Base-by-base conservation (phyloP, 2,113 vertebrate genomes). In the Lophius piscatorius region DNA sequence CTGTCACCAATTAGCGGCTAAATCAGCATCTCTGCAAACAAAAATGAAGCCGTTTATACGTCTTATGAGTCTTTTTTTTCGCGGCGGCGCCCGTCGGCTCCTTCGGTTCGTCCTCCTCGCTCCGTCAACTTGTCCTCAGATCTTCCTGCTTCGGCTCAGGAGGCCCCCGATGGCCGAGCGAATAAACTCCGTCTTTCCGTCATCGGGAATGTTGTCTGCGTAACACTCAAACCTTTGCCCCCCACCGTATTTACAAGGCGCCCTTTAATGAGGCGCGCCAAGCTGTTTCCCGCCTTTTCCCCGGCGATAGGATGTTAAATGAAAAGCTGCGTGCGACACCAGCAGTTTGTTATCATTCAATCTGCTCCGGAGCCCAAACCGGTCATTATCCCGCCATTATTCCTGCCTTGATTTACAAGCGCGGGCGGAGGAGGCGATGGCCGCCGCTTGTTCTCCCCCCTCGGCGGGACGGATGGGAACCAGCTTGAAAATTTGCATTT, bases 1-100 rank as follows among this genome's bases (percentile, higher is more conserved):
- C 96, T 99, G 97, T 99, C 96, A 96, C 95, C 96, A 99, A 99
- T 99, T 98, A 99, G 96, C 95, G 95, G 93, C 93, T 96, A 97
- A 98, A 98, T 98, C 96, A 95, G 95, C 94, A 93, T 93, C 95
- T 94, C 93, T 55, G 90, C 94, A 94, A 96, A 94, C 93, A 95
- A 91, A 90, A 81, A 84, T 89, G 87, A 81, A 78, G 87, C 89
- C 83, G 86, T 90, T 91, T 91, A 87, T 88, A 86, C 72, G 88
- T 91, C 86, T 89, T 63, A 63, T 71, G 44, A 63, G 57, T 63
- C 54, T 81, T 91, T 91, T 91, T 91, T 90, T 86, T n/a, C n/a
- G n/a, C n/a, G n/a, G n/a, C n/a, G n/a, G n/a, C n/a, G n/a, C n/a
- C n/a, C n/a, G n/a, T n/a, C n/a, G n/a, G n/a, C n/a, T n/a, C n/a